phyloP scores from a whole-genome alignment of 2,797 vertebrate species.

The Cottoperca gobio region DNA sequence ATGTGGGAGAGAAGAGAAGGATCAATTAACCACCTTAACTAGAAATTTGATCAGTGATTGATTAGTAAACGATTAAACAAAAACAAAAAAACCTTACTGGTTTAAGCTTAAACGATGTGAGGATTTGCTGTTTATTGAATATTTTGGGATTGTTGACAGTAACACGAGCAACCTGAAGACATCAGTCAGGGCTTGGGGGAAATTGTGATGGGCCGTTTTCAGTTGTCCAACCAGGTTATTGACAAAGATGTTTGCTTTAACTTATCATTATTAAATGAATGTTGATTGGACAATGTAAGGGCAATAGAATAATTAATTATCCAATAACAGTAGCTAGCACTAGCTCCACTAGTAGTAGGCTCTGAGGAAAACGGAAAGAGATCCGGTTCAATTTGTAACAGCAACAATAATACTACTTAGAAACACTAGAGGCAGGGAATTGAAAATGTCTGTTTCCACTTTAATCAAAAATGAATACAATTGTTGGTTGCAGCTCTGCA shows the following conservation, averaged over 20 bases:
- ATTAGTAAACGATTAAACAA: neutral
- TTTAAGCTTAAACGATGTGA: neutral
- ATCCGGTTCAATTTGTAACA: too few species aligned
- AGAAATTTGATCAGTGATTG: too few species aligned
- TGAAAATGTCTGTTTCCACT: too few species aligned
- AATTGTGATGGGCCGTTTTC: neutral
- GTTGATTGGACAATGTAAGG: neutral
- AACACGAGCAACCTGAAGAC: neutral
- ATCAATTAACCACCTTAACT: neutral
- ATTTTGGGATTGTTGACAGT: neutral
- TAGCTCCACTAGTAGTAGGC: too few species aligned
- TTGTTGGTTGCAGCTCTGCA: neutral
- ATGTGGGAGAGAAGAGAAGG: neutral
- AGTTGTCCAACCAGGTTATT: too few species aligned
- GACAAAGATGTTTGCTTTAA: too few species aligned
- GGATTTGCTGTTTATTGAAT: neutral
- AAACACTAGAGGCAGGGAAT: too few species aligned
- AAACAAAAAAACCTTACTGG: neutral
- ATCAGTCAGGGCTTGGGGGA: neutral
- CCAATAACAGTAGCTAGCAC: too few species aligned
- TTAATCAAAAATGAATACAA: neutral
- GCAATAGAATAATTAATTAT: too few species aligned
- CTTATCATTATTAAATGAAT: too few species aligned
- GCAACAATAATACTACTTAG: too few species aligned
- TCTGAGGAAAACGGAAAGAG: too few species aligned